Evolutionary conservation across 2,797 vertebrate genomes (phyloP).

Genomic region (Onychomys arenicola): DNA sequence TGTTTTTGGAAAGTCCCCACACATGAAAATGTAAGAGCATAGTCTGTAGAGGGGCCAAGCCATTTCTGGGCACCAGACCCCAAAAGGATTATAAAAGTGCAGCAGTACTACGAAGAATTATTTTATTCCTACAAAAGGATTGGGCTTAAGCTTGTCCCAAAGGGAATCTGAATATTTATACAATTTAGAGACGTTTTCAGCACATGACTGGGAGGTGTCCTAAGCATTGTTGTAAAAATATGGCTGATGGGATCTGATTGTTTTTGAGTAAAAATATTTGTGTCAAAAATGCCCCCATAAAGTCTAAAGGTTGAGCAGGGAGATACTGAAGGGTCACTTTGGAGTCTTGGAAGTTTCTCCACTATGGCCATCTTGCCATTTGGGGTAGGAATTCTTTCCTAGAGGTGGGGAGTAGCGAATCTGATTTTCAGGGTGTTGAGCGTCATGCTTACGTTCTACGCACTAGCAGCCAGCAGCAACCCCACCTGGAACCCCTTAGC

Average conservation of each 20-base stretch:
- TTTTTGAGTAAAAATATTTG: conserved; percentile 13
- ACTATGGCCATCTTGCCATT: neutral
- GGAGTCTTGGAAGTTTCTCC: neutral
- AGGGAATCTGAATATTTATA: conserved; percentile 44
- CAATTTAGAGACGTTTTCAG: conserved; percentile 13
- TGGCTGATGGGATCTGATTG: conserved; percentile 8
- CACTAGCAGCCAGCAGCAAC: neutral
- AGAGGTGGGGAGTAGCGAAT: no score
- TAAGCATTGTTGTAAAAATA: neutral
- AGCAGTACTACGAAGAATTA: neutral
- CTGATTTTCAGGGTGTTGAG: neutral
- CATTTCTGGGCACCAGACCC: conserved; percentile 39
- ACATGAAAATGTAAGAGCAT: neutral
- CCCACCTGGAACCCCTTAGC: accelerated
- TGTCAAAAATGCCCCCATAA: neutral
- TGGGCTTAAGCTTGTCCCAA: neutral
- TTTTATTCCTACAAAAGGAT: neutral
- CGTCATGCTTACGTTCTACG: neutral
- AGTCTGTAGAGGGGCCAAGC: neutral
- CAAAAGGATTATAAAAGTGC: neutral
- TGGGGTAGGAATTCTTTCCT: neutral
- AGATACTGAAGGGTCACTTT: neutral
- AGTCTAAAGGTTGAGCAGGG: neutral
- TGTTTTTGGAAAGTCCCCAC: neutral
- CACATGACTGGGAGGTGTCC: neutral